Percentiles rank a stretch among this genome's conserved stretches.
Conservation (phyloP, 1,140 invertebrate genomes). For the Neoseiulus cucumeris region DNA sequence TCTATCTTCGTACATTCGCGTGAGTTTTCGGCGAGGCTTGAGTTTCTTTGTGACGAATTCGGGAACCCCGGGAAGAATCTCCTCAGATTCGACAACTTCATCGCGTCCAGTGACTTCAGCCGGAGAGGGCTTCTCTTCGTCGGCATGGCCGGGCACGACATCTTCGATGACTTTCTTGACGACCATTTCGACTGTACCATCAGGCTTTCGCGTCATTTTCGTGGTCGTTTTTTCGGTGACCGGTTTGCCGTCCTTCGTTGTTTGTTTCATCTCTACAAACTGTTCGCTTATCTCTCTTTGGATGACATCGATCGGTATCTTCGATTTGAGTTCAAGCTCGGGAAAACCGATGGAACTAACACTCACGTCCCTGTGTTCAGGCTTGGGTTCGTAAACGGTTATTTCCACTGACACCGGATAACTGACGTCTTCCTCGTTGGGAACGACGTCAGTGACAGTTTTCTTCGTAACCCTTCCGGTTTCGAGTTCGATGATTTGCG, state of each 20-base stretch:
- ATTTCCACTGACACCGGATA: not conserved
- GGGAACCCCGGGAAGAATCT: not conserved
- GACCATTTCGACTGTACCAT: not conserved
- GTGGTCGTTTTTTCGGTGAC: not conserved
- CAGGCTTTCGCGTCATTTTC: not conserved
- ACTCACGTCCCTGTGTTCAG: not conserved
- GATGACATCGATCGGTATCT: not conserved
- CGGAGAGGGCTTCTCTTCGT: not conserved
- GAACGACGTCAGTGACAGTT: not conserved
- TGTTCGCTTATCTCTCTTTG: not conserved
- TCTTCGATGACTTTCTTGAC: not conserved
- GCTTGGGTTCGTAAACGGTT: not conserved
- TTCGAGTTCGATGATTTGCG: not conserved
- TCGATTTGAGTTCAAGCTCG: not conserved
- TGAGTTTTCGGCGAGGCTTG: not conserved
- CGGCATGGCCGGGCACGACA: not conserved
- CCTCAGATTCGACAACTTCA: not conserved
- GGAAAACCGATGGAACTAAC: not conserved
- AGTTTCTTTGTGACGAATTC: not conserved
- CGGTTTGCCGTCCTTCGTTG: not conserved
- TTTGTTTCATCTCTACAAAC: not conserved
- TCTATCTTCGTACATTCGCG: not conserved
- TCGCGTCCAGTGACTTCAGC: not conserved
- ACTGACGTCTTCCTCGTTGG: not conserved
- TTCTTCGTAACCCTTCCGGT: not conserved